phyloP scores from a whole-genome alignment of 2,888 invertebrate species.

The Andrena minutula region DNA sequence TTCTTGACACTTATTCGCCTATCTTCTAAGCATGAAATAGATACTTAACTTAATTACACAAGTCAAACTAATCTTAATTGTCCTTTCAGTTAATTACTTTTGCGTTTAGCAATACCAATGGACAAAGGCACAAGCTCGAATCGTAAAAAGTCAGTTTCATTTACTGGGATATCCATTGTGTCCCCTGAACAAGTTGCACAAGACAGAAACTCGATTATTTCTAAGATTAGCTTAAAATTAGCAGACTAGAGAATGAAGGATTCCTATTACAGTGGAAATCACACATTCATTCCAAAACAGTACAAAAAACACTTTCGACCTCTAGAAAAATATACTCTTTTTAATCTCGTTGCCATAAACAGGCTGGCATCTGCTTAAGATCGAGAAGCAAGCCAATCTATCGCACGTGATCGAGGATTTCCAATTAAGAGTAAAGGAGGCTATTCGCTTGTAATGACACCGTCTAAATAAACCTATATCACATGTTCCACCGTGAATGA shows the following conservation, averaged over 20 bases:
- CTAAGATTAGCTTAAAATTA: no score
- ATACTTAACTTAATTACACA: neutral
- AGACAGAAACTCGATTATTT: no score
- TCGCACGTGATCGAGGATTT: neutral
- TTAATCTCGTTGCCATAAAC: neutral
- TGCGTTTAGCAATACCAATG: neutral
- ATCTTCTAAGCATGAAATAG: neutral
- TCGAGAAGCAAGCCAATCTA: neutral
- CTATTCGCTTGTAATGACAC: slow-evolving; percentile 20
- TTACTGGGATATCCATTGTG: neutral
- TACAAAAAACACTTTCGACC: neutral
- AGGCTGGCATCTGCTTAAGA: neutral
- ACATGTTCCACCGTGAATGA: slow-evolving; percentile 20
- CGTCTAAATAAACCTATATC: slow-evolving; percentile 24
- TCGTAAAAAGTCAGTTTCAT: neutral
- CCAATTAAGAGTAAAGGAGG: slow-evolving; percentile 20
- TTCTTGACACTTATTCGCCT: neutral
- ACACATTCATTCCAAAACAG: neutral
- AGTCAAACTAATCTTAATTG: neutral
- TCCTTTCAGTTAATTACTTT: neutral
- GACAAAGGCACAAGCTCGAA: neutral
- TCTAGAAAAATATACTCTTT: neutral
- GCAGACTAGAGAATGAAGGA: neutral
- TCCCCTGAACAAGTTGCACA: no score
- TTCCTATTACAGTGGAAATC: neutral